Conservation (phyloP, 2,888 invertebrate species). For the Acronicta leporina region DNA sequence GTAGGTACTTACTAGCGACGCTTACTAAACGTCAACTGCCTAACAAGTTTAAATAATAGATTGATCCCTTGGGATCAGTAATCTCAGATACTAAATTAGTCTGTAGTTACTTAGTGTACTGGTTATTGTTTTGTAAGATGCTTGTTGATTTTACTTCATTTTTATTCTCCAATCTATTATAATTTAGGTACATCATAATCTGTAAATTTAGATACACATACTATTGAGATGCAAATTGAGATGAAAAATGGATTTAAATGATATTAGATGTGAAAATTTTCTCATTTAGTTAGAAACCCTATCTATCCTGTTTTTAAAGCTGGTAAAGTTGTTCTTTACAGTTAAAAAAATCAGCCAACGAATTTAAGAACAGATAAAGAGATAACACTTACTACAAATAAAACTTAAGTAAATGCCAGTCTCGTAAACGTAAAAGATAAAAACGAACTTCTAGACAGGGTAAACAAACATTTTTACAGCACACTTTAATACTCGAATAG, state of each 20-base stretch:
- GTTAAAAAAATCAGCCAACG: too few relatives aligned
- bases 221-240: too few relatives aligned
- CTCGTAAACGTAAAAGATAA: slow-evolving; percentile 17
- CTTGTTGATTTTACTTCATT: not conserved
- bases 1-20: not conserved
- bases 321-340: too few relatives aligned
- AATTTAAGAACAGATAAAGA: too few relatives aligned
- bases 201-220: too few relatives aligned
- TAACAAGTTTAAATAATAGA: slow-evolving; percentile 46
- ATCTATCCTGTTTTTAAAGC: too few relatives aligned
- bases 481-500: slow-evolving; percentile 38
- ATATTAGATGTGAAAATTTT: too few relatives aligned
- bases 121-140: not conserved
- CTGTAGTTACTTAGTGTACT: slow-evolving; percentile 10
- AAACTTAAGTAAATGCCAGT: slow-evolving; percentile 11
- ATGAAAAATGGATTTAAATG: too few relatives aligned
- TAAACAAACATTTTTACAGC: slow-evolving; percentile 49
- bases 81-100: slow-evolving; percentile 43
- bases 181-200: too few relatives aligned
- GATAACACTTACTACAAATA: not conserved
- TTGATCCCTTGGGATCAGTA: slow-evolving; percentile 38
- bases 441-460: slow-evolving; percentile 30
- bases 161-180: too few relatives aligned
- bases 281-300: too few relatives aligned
- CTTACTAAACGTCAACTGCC: slow-evolving; percentile 24